phyloP scores from a whole-genome alignment of 1,140 invertebrate genomes.

The Hyphantria cunea region DNA sequence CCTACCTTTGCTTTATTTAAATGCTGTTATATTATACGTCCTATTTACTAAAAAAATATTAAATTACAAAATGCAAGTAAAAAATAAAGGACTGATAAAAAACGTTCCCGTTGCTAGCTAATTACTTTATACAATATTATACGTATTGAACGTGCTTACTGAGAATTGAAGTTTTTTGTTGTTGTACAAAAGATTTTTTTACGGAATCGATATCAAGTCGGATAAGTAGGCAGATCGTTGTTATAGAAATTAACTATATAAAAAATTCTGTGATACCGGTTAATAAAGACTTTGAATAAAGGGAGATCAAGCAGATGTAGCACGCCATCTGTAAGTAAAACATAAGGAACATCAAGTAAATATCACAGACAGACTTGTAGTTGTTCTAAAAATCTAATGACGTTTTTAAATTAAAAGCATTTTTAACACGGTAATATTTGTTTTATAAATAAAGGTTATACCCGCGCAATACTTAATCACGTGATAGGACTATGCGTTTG shows the following conservation, averaged over 20 bases:
- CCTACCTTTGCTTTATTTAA: constrained; percentile 5
- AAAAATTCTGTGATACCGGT: constrained; percentile 6
- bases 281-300: not conserved
- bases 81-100: constrained; percentile 57
- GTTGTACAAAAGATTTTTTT: constrained; percentile 58
- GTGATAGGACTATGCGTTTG: too few relatives aligned
- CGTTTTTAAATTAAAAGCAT: too few relatives aligned
- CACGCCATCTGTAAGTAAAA: too few relatives aligned
- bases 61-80: constrained; percentile 74
- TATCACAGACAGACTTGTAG: too few relatives aligned
- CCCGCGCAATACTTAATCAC: too few relatives aligned
- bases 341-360: too few relatives aligned
- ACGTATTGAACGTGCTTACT: constrained; percentile 58
- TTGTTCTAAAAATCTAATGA: too few relatives aligned
- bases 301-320: constrained; percentile 7
- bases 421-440: too few relatives aligned
- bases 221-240: constrained; percentile 47
- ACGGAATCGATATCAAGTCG: constrained; percentile 63
- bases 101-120: constrained; percentile 72
- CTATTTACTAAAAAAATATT: constrained; percentile 77
- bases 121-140: constrained; percentile 74
- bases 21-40: constrained; percentile 36
- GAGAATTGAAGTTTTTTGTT: constrained; percentile 75
- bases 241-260: constrained; percentile 1
- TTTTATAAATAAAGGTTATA: too few relatives aligned